Conservation (phyloP, 2,113 vertebrate species). For the Caranx melampygus region DNA sequence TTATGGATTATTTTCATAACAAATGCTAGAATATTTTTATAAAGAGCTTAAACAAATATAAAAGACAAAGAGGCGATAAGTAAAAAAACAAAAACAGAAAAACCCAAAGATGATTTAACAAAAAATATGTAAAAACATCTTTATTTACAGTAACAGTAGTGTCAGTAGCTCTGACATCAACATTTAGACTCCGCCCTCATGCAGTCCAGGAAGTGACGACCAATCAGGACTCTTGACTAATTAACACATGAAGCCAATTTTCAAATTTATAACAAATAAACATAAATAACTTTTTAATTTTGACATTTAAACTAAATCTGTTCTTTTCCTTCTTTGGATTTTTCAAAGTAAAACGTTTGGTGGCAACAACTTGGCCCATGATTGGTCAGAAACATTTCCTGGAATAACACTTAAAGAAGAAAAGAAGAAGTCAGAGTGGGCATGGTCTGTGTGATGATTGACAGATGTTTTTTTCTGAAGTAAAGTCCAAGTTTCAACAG, state of each 20-base stretch:
- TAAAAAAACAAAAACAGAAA: constrained; percentile 20
- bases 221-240: constrained; percentile 27
- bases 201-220: constrained; percentile 43
- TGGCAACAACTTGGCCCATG: background rate
- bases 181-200: constrained; percentile 21
- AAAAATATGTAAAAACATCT: constrained; percentile 11
- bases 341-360: background rate
- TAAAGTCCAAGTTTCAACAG: constrained; percentile 3
- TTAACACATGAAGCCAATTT: background rate
- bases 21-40: constrained; percentile 64
- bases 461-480: constrained; percentile 2
- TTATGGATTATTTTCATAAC: constrained; percentile 67
- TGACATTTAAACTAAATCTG: no score
- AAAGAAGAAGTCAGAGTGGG: background rate
- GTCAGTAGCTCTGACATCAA: constrained; percentile 49
- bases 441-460: constrained; percentile 32
- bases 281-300: background rate
- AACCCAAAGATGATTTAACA: background rate
- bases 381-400: constrained; percentile 42
- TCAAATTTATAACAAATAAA: background rate
- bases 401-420: background rate
- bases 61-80: constrained; percentile 61
- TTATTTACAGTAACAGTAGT: constrained; percentile 62
- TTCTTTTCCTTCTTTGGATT: background rate
- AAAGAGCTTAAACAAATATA: constrained; percentile 54